Evolutionary conservation across 2,113 vertebrate species (phyloP).

Genomic region (Platichthys flesus): DNA sequence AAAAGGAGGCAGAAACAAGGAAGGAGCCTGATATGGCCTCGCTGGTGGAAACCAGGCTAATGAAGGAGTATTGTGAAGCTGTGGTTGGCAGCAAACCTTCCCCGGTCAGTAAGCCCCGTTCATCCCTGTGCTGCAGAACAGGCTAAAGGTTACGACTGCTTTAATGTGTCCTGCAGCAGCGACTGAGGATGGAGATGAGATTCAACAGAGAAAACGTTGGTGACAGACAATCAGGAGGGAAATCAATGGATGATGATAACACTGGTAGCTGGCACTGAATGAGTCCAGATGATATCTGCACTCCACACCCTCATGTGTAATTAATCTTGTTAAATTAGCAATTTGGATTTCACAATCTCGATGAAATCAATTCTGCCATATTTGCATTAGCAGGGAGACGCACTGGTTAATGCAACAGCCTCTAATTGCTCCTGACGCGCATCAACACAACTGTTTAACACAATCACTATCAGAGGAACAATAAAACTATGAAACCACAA

Average conservation of each 20-base stretch:
- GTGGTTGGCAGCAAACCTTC: background rate
- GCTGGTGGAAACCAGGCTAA: conserved; percentile 7
- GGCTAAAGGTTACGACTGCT: too few species aligned
- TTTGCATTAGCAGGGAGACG: conserved; percentile 4
- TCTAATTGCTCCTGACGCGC: background rate
- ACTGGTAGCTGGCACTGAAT: background rate
- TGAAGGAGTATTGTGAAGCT: conserved; percentile 3
- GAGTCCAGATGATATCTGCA: conserved; percentile 6
- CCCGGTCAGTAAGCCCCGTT: conserved; percentile 22
- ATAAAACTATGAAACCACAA: too few species aligned
- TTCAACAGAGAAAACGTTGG: too few species aligned
- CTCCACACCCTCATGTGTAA: background rate
- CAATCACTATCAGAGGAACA: too few species aligned
- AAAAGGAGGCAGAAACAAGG: background rate
- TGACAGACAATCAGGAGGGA: background rate
- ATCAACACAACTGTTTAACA: background rate
- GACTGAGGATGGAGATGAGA: background rate
- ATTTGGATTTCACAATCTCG: conserved; percentile 1
- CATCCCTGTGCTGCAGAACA: conserved; percentile 2
- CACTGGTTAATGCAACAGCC: background rate
- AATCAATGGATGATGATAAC: background rate
- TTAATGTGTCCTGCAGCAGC: background rate
- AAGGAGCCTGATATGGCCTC: background rate
- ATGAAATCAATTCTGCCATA: conserved; percentile 7
- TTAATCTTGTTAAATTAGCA: conserved; percentile 6